Base-by-base conservation (phyloP, 2,797 vertebrate genomes). In the Aplochiton taeniatus region DNA sequence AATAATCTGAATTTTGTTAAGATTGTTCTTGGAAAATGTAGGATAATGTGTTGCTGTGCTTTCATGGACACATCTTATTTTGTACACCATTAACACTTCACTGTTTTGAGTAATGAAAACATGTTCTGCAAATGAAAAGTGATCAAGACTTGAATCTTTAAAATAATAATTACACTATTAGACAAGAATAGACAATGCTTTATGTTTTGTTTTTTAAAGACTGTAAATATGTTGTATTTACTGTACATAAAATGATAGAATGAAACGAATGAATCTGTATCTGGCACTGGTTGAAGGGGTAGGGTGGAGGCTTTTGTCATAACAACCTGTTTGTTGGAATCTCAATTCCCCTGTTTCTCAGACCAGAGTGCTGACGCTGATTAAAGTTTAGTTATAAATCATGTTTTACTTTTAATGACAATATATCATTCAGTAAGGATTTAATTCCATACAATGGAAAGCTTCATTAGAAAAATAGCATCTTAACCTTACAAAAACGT, bases 221-320 rank as follows among this genome's bases (percentile, higher is more conserved):
- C 59, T 90, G 87, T 91, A 91, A 81, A 90, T 87, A 88, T 64
- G 79, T 73, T 90, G 76, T 88, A 90, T 85, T 87, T 89, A 87
- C 74, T 91, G 88, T 91, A 91, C 81, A 89, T 89, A 88, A 78
- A 83, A 60, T 50, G 48, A 74, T 69, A 70, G 65, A 81, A 66
- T 62, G 68, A 76, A 83, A 77, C 69, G 67, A 73, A 70, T 84
- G 73, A 82, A 79, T 65, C 69, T 81, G 78, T 73, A 84, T 83
- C 71, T 89, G 81, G 86, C 84, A 86, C 82, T 70, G 72, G 77
- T 76, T 73, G 31, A 11, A 60, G 60, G 74, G 70, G 64, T 63
- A 57, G 19, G 12, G 12, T 13, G 49, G 17, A 12, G 13, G 43
- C 20, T 16, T 60, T 10, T 19, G 53, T 20, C 19, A 43, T 47